phyloP scores from a whole-genome alignment of 2,797 vertebrate species.

The Poecilia gillii region DNA sequence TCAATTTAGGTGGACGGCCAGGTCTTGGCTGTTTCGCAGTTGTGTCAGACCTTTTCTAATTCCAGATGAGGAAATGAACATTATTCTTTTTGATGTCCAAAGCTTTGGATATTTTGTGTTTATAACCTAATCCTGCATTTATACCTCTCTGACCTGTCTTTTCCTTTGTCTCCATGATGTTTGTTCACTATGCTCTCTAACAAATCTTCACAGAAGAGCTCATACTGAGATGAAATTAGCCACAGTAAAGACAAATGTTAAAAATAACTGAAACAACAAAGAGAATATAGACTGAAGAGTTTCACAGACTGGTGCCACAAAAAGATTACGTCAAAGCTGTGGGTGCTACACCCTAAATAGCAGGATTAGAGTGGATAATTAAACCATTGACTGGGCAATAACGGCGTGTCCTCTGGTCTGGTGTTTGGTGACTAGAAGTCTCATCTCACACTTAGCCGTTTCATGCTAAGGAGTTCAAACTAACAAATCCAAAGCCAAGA shows the following conservation, averaged over 20 bases:
- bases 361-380: constrained; percentile 31
- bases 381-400: constrained; percentile 26
- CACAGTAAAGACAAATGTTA: not conserved
- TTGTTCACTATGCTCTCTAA: not conserved
- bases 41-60: not conserved
- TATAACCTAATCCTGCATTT: not conserved
- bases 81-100: not conserved
- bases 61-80: not conserved
- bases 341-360: constrained; percentile 7
- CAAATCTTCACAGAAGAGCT: not conserved
- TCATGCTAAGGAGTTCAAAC: constrained; percentile 23
- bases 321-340: constrained; percentile 35
- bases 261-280: not conserved
- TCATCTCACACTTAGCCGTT: constrained; percentile 14
- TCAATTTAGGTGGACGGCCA: not conserved
- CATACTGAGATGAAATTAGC: not conserved
- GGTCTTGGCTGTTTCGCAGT: not conserved
- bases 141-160: not conserved
- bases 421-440: constrained; percentile 27
- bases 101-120: not conserved
- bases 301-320: constrained; percentile 12
- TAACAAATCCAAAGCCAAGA: constrained; percentile 22
- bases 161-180: not conserved
- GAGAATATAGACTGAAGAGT: constrained; percentile 16
- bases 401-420: constrained; percentile 23